Base-by-base conservation (phyloP, 1,140 invertebrate genomes). In the Zaprionus taronus region DNA sequence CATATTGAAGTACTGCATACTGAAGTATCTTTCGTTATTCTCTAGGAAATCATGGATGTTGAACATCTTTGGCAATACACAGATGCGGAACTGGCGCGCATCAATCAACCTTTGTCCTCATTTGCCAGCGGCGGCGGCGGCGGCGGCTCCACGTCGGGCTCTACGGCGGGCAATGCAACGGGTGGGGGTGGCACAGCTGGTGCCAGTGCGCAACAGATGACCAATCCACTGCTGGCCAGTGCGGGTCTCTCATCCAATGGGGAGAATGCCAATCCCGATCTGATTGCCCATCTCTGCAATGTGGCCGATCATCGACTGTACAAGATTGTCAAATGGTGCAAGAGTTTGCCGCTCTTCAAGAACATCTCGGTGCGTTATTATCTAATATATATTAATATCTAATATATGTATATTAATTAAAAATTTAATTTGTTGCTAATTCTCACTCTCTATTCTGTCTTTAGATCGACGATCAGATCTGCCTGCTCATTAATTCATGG, bases 241-340 rank as follows among this genome's bases (percentile, higher is more conserved):
- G 95, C 95, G 55, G 94, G 94, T 31, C 94, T 95, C 68, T 94
- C 94, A 1, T 91, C 91, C 24, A 94, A 95, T 31, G 94, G 94
- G 53, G 94, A 94, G 31, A 96, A 96, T 85, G 94, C 96, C n/a
- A 95, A 95, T 93, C 96, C 96, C 0, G 97, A 98, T 93, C 96
- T 97, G 91, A 94, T 98, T 34, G 96, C 96, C 1, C 97, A 97
- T 93, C 94, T 98, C 80, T 98, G 97, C 94, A 97, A 97, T 92
- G 98, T 99, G 68, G 98, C 98, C 44, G 98, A 99, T 93, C 97
- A 99, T 93, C 94, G 98, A 38, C 95, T 99, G 1, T 99, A 99
- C 93, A 99, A 99, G 94, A 98, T 99, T 80, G 98, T 99, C 63
- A 98, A 99, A 91, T 99, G 98, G 98, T 99, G 98, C 93, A 98